Conservation (phyloP, 1,140 invertebrate species). For the Nasonia longicornis region DNA sequence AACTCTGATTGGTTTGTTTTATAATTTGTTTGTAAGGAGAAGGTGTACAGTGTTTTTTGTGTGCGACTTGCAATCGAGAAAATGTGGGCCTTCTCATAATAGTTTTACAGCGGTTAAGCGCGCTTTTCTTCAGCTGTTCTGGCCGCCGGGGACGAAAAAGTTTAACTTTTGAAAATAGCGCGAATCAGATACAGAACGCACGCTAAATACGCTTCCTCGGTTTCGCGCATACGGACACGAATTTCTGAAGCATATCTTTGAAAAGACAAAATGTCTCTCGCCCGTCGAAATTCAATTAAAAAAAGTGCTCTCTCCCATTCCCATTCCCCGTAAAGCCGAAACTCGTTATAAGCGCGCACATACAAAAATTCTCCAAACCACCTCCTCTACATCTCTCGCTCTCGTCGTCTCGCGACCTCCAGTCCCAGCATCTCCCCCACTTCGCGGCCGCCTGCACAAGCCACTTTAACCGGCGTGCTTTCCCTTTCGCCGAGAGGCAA, state of each 20-base stretch:
- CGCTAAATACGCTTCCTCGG: background rate
- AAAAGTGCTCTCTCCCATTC: background rate
- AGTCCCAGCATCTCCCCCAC: background rate
- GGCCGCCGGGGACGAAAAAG: too few relatives aligned
- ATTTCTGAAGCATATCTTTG: too few relatives aligned
- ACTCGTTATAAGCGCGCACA: background rate
- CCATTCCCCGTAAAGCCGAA: background rate
- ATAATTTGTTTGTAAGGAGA: too few relatives aligned
- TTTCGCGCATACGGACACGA: background rate
- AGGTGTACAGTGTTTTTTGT: too few relatives aligned
- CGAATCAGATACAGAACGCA: too few relatives aligned
- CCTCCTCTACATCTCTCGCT: background rate
- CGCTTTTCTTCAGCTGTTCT: too few relatives aligned
- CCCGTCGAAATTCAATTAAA: background rate
- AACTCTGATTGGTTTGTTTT: too few relatives aligned
- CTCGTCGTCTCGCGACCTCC: background rate
- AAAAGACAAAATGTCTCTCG: too few relatives aligned
- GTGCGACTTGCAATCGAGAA: too few relatives aligned
- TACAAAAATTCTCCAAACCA: background rate
- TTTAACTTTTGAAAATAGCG: too few relatives aligned
- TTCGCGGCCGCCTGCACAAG: background rate
- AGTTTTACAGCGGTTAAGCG: too few relatives aligned
- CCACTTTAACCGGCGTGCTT: background rate
- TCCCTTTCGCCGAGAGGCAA: constrained; percentile 21
- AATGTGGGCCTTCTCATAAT: too few relatives aligned